Base-by-base conservation (phyloP, 2,797 vertebrate genomes). In the Cirrhinus molitorella region DNA sequence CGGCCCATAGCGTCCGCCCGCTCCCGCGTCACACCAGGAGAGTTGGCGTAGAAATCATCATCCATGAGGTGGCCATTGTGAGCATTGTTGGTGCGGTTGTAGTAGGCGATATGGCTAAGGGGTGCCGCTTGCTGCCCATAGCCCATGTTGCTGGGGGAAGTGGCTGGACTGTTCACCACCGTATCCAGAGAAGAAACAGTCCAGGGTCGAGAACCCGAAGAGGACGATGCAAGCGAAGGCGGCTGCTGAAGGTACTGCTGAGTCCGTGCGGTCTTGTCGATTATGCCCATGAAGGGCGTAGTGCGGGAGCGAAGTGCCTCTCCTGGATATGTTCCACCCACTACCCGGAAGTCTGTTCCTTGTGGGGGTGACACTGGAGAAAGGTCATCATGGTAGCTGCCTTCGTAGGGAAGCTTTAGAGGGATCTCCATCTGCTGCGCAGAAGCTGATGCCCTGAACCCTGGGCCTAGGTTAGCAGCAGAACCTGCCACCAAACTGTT, bases 51-150 rank as follows among this genome's bases (percentile, higher is more conserved):
- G 91, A 96, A 96, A 91, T 97, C 96, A 80, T 98, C 96, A 85
- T 97, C 96, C 87, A 96, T 93, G 88, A 96, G 92, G 89, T 97
- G 96, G 81, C 97, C 96, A 17, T 97, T 97, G 95, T 98, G 97
- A 91, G 97, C 97, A 67, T 99, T 99, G 96, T 99, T 99, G 94
- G 97, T 99, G 93, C 97, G 97, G 94, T 99, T 99, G 95, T 98
- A 97, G 95, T 97, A 98, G 91, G 98, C 97, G 80, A 99, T 97
- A 91, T 97, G 97, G 86, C 96, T 97, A 85, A 95, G 95, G 47
- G 95, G 95, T 88, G 96, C 92, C 91, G 25, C 34, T 1, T 90
- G 89, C 63, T 89, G 91, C 66, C 87, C 19, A 23, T 94, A 96
- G 93, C 88, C 95, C 81, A 93, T 93, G 79, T 95, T 97, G 88